Conservation (phyloP, 1,140 invertebrate species). For the Drosophila oshimai region DNA sequence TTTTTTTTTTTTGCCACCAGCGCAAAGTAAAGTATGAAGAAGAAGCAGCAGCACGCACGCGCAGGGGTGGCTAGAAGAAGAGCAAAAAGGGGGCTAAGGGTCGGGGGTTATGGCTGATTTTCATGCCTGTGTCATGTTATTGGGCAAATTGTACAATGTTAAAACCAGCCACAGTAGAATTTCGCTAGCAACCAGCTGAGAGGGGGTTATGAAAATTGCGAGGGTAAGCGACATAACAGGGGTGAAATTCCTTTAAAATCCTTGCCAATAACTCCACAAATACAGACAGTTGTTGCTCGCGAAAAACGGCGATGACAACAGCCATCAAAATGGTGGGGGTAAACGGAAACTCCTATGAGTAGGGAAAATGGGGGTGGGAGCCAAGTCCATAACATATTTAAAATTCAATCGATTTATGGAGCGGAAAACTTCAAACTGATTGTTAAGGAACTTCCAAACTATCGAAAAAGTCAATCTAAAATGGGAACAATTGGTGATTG, state of each 20-base stretch:
- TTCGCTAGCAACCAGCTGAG: neutral
- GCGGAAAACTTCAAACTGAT: constrained; percentile 32
- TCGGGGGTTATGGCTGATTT: constrained; percentile 42
- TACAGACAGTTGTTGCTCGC: constrained; percentile 25
- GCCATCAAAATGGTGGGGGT: neutral
- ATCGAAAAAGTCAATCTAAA: constrained; percentile 14
- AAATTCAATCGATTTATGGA: constrained; percentile 54
- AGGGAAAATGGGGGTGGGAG: neutral
- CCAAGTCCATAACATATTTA: constrained; percentile 35
- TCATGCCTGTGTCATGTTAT: constrained; percentile 74
- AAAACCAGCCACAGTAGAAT: constrained; percentile 28
- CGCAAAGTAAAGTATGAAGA: constrained; percentile 48
- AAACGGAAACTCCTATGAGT: constrained; percentile 2
- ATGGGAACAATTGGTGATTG: constrained; percentile 11
- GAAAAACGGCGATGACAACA: constrained; percentile 40
- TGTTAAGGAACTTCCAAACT: constrained; percentile 25
- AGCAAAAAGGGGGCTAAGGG: neutral
- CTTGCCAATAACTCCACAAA: neutral
- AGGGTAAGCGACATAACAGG: constrained; percentile 8
- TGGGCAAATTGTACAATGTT: constrained; percentile 79
- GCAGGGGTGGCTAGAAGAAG: constrained; percentile 51
- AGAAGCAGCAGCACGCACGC: constrained; percentile 61
- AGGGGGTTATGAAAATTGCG: neutral
- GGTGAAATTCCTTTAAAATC: constrained; percentile 44
- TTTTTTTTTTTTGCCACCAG: constrained; percentile 56